These are phyloP conservation scores for Eidolon helvum DNA, from an alignment of 2,113 vertebrate genomes.

Conservation along the genomic window DNA sequence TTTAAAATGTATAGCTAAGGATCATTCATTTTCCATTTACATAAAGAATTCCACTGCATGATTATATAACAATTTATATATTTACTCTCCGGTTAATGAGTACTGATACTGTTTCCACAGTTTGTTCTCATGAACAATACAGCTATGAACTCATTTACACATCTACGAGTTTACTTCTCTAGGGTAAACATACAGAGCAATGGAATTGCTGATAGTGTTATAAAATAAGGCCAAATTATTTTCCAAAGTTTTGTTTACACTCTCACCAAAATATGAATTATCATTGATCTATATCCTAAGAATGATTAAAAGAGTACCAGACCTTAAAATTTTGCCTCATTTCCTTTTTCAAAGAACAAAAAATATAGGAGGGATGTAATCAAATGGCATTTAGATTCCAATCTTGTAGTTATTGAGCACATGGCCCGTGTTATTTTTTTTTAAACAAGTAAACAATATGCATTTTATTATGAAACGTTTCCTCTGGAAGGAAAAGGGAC, in stretches of 20 bases:
- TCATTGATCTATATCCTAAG: background rate
- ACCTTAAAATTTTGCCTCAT: background rate
- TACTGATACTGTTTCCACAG: background rate
- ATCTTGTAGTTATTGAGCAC: background rate
- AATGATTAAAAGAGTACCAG: background rate
- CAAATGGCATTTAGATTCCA: background rate
- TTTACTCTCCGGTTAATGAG: background rate
- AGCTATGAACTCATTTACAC: background rate
- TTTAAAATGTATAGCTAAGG: background rate
- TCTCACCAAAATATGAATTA: background rate
- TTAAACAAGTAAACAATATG: background rate
- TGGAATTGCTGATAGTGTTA: background rate
- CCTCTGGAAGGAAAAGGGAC: background rate
- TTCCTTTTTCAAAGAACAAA: background rate
- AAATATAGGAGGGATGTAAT: background rate
- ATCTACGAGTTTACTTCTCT: background rate
- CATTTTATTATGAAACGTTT: background rate
- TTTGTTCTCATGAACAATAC: background rate
- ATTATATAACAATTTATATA: background rate
- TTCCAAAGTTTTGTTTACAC: background rate
- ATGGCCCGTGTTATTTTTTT: background rate
- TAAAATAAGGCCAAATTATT: background rate
- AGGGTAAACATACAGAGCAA: background rate
- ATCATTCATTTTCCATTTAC: background rate
- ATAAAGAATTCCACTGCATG: background rate